These are phyloP conservation scores for Lontra canadensis DNA, from an alignment of 2,113 vertebrate species.

Conservation along the genomic window DNA sequence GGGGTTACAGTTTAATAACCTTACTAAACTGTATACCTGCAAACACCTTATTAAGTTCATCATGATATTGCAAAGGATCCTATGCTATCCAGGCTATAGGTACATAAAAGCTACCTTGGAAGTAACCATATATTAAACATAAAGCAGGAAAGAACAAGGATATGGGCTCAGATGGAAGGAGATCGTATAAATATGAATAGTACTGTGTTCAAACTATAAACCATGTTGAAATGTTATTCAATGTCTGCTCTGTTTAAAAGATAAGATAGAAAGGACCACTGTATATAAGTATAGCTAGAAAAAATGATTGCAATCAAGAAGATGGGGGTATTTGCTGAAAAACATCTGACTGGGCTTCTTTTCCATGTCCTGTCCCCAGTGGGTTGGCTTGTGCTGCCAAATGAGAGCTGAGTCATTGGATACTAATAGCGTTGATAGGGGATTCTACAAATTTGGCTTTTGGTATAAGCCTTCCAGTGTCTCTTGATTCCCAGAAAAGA, in stretches of 20 bases:
- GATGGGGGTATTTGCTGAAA: neutral
- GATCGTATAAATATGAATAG: neutral
- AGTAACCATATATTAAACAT: neutral
- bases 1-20: neutral
- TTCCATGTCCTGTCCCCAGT: neutral
- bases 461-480: neutral
- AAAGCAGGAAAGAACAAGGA: neutral
- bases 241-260: neutral
- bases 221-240: neutral
- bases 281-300: neutral
- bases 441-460: neutral
- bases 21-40: neutral
- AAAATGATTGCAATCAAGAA: neutral
- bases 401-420: neutral
- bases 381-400: neutral
- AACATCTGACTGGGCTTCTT: neutral
- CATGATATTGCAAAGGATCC: neutral
- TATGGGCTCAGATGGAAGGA: neutral
- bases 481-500: neutral
- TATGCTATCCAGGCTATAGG: neutral
- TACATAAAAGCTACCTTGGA: neutral
- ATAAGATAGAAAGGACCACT: neutral
- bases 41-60: neutral
- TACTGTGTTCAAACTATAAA: neutral
- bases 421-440: neutral